Evolutionary conservation across 2,113 vertebrate genomes (phyloP).

Genomic region (Chelonoidis abingdonii): DNA sequence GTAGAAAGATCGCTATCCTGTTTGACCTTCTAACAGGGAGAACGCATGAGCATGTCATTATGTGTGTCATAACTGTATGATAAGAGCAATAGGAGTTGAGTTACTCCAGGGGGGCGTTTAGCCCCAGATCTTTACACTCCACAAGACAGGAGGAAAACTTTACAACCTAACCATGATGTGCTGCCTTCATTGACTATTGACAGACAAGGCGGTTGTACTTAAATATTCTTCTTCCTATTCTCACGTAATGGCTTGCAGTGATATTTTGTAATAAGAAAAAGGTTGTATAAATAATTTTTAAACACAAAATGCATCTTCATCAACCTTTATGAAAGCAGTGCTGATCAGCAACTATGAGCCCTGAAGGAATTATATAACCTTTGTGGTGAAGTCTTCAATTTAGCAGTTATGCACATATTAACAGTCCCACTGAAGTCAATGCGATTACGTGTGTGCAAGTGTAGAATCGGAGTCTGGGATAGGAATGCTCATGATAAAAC

Average conservation of each 20-base stretch:
- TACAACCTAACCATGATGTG: neutral
- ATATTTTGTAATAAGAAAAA: neutral
- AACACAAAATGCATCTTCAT: neutral
- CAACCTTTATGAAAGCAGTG: neutral
- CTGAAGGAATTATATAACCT: neutral
- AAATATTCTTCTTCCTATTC: neutral
- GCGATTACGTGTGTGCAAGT: accelerated
- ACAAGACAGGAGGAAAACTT: neutral
- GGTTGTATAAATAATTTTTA: neutral
- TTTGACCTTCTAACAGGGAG: neutral
- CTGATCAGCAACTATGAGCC: neutral
- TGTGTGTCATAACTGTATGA: accelerated
- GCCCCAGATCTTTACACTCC: neutral
- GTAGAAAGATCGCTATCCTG: neutral
- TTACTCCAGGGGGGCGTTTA: neutral
- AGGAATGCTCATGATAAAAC: neutral
- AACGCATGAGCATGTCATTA: neutral
- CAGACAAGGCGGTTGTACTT: neutral
- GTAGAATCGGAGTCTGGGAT: neutral
- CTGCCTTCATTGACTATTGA: neutral
- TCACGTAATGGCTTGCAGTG: neutral
- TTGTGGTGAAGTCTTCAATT: neutral
- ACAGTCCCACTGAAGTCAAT: neutral
- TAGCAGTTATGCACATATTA: accelerated
- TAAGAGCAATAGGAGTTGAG: neutral